A percentile compares a stretch with the other conserved stretches of the same genome.
Evolutionary conservation across 1,140 invertebrate genomes (phyloP).

Genomic region (Drosophila murphyi): DNA sequence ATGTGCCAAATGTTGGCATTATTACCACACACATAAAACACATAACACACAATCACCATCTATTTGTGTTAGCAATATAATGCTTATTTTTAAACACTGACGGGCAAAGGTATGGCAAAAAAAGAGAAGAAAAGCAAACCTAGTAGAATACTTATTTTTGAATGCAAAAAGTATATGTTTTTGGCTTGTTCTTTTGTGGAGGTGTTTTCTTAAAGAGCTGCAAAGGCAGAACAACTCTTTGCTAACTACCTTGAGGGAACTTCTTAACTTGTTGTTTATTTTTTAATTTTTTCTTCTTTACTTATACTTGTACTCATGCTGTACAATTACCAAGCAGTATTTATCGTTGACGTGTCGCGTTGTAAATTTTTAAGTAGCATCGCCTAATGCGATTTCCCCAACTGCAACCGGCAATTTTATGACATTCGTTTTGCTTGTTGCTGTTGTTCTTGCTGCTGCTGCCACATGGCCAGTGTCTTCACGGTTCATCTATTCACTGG

Average conservation of each 20-base stretch:
- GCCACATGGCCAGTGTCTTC: slow-evolving; percentile 27
- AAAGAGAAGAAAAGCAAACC: slow-evolving; percentile 1
- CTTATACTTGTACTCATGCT: slow-evolving; percentile 27
- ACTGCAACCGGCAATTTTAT: slow-evolving; percentile 46
- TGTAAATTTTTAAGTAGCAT: slow-evolving; percentile 54
- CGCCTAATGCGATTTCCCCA: slow-evolving; percentile 47
- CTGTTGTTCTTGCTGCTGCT: slow-evolving; percentile 9
- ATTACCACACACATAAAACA: slow-evolving; percentile 12
- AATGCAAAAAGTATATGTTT: slow-evolving; percentile 37
- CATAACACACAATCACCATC: slow-evolving; percentile 10
- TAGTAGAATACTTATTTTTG: slow-evolving; percentile 25
- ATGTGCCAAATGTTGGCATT: slow-evolving; percentile 33
- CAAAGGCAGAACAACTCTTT: slow-evolving; percentile 16
- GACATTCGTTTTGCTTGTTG: slow-evolving; percentile 34
- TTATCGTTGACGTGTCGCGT: slow-evolving; percentile 46
- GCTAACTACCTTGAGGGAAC: slow-evolving; percentile 40
- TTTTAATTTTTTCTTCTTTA: slow-evolving; percentile 6
- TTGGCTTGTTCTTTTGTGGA: slow-evolving; percentile 18
- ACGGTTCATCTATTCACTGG: slow-evolving; percentile 41
- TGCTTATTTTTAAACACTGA: slow-evolving; percentile 51
- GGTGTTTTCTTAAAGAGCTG: neutral
- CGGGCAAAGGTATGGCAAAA: slow-evolving; percentile 21
- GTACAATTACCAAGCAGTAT: slow-evolving; percentile 47
- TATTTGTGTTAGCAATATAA: slow-evolving; percentile 26
- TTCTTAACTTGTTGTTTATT: slow-evolving; percentile 8